Evolutionary conservation across 2,888 invertebrate species (phyloP).

Genomic region (Dynastes grantii): DNA sequence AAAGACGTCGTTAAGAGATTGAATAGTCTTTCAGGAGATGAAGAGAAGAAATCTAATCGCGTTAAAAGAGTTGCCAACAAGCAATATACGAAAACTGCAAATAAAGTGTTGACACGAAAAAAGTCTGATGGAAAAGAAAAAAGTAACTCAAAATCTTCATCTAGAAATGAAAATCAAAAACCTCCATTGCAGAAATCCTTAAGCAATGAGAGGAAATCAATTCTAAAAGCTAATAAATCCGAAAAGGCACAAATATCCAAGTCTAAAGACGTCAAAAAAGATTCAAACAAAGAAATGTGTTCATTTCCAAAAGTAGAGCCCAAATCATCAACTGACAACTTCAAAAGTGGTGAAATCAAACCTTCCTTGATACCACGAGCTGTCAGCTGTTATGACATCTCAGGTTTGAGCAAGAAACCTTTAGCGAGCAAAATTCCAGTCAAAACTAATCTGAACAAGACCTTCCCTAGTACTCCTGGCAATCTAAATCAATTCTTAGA

Average conservation of each 20-base stretch:
- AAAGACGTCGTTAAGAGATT: constrained; percentile 64
- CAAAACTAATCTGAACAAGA: constrained; percentile 63
- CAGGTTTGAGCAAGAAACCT: constrained; percentile 37
- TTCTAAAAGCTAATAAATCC: constrained; percentile 23
- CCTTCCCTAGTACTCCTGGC: constrained; percentile 69
- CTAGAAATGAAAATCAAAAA: background rate
- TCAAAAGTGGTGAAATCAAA: constrained; percentile 34
- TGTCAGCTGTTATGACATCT: constrained; percentile 63
- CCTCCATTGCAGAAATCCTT: constrained; percentile 19
- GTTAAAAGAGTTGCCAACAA: background rate
- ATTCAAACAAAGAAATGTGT: background rate
- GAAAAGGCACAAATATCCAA: background rate
- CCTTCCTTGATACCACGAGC: constrained; percentile 61
- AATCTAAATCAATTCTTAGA: constrained; percentile 65
- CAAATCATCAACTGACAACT: background rate
- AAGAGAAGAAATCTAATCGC: constrained; percentile 10
- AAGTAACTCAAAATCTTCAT: background rate
- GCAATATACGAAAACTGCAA: background rate
- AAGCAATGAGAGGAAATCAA: constrained; percentile 25
- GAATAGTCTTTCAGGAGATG: constrained; percentile 55
- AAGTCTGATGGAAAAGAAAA: constrained; percentile 14
- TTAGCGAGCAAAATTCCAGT: constrained; percentile 66
- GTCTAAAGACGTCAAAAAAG: constrained; percentile 6
- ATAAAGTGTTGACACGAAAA: background rate
- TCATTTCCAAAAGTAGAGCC: background rate